Base-by-base conservation (phyloP, 2,888 invertebrate genomes). In the Argyresthia goedartella region DNA sequence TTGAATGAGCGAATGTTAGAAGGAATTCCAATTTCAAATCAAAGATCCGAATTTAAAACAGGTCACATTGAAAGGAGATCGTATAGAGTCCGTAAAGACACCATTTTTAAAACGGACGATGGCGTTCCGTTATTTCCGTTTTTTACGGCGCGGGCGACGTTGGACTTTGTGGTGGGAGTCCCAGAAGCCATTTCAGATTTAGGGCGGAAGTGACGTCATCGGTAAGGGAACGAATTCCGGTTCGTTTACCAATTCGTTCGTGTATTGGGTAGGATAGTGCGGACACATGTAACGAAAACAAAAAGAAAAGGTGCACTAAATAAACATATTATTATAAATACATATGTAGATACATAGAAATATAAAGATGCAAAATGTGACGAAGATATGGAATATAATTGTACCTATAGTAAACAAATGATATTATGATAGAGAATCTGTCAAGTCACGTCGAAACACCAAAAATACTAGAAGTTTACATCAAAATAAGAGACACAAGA, bases 221-320 rank as follows among this genome's bases (percentile, higher is more conserved):
- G 62, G 64, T 63, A 54, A 59, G 58, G 59, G 53, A n/a, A 15
- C 25, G 35, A 10, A 43, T 44, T n/a, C 11, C 16, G 34, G 43
- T 43, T 63, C 59, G 62, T 63, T 62, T 64, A 64, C 25, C 25
- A 25, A 25, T 25, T 67, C 68, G 62, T 70, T 65, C 77, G 75
- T 75, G 78, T 73, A 76, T 80, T 75, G 80, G 82, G 71, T 78
- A 75, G 82, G 81, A 77, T 76, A 76, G 81, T 82, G 86, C 81
- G 78, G 82, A 73, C 75, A 85, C 86, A 86, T 86, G 86, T 77
- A 86, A 86, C 75, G 76, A 81, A 81, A 85, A 81, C 76, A 84
- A 76, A 85, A 79, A 82, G 76, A 81, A 85, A 86, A 71, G 77
- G 82, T 84, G 81, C 84, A 82, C 82, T 85, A 86, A 85, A 86